Evolutionary conservation across 2,888 invertebrate species (phyloP).

Genomic region (Mesorhabditis sp.): DNA sequence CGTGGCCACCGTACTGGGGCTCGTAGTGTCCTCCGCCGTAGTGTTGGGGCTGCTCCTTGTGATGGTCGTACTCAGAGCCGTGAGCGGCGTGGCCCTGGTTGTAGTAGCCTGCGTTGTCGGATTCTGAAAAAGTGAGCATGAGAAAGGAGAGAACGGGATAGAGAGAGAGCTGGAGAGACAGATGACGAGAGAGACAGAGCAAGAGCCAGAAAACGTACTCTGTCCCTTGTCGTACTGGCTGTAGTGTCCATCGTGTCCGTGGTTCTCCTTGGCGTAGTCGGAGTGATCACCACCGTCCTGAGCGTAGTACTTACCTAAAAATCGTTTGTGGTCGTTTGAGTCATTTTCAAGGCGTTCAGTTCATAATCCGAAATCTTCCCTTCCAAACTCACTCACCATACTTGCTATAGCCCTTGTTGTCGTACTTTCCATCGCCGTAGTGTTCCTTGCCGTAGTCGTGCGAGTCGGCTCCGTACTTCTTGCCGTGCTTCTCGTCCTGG

Average conservation of each 20-base stretch:
- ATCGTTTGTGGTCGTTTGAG: not conserved
- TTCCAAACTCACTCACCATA: constrained; percentile 17
- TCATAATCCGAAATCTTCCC: too few relatives aligned
- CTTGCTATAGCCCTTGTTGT: constrained; percentile 27
- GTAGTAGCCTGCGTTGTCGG: constrained; percentile 35
- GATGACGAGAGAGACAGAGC: too few relatives aligned
- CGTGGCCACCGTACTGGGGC: not conserved
- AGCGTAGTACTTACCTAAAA: constrained; percentile 34
- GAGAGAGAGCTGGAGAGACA: too few relatives aligned
- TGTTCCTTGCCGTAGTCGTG: constrained; percentile 37
- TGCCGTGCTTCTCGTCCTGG: constrained; percentile 48
- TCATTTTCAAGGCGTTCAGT: too few relatives aligned
- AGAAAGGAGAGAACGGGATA: too few relatives aligned
- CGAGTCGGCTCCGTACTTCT: constrained; percentile 41
- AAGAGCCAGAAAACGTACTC: constrained; percentile 9
- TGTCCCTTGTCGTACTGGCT: constrained; percentile 26
- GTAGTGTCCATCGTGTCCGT: constrained; percentile 26
- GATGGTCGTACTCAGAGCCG: constrained; percentile 29
- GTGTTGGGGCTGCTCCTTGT: constrained; percentile 20
- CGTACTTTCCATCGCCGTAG: constrained; percentile 30
- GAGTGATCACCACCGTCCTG: constrained; percentile 32
- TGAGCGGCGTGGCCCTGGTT: constrained; percentile 37
- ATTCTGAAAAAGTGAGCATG: constrained; percentile 16
- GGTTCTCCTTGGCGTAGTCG: constrained; percentile 36
- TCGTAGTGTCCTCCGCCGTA: constrained; percentile 21